Base-by-base conservation (phyloP, 2,113 vertebrate genomes). In the Aptenodytes forsteri region DNA sequence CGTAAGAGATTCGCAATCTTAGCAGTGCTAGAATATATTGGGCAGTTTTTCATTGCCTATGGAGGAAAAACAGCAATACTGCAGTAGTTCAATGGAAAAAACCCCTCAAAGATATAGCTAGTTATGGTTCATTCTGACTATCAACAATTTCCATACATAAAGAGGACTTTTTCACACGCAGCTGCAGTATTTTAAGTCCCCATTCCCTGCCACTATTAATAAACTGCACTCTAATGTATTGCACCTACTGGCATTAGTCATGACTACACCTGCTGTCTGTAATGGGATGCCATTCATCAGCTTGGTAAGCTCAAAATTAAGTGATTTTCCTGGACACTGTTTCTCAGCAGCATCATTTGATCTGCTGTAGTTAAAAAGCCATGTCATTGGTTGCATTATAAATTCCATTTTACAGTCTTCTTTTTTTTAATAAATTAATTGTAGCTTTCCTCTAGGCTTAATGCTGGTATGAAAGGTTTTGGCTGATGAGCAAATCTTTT, bases 371-470 rank as follows among this genome's bases (percentile, higher is more conserved):
- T 89, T 96, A 87, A 92, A 94, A 85, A 88, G 36, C 54, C 54
- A 76, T 62, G 91, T 40, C 91, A 87, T 5, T 84, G 86, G 83
- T 65, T 87, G 69, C 72, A 92, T 72, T 89, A 72, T 67, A 89
- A 91, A 94, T 93, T 95, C 73, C 55, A 87, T 96, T 97, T 96
- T 82, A 89, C 3, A 36, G 61, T 69, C 16, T 8, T 75, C 13
- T 58, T 70, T 65, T 30, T 50, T 55, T 38, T 55, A 5, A 73
- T 52, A 93, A 90, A 91, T 80, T 96, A 96, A 92, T 85, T 94
- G 84, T 73, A 70, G 58, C 66, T 91, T 93, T 95, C 84, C 97
- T 93, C 44, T 77, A 95, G 93, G 94, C 87, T 85, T 93, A 94
- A 87, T 47, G 50, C 59, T 77, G 78, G 34, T 79, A 95, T 82